phyloP scores from a whole-genome alignment of 2,888 invertebrate genomes.

The Leptinotarsa haldemani region DNA sequence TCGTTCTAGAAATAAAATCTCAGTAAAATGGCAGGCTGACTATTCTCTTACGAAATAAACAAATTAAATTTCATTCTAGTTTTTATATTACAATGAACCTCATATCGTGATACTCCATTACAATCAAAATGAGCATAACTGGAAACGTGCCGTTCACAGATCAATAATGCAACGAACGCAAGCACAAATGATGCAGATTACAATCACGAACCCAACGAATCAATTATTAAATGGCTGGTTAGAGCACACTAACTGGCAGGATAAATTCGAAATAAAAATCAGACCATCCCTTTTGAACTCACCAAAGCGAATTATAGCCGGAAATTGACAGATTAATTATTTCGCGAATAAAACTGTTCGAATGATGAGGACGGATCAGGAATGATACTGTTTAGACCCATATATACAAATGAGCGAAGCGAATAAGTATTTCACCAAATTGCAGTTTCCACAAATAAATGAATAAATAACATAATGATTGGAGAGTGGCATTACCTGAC shows the following conservation, averaged over 20 bases:
- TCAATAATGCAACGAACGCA: conserved; percentile 2
- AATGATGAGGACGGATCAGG: not conserved
- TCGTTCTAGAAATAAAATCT: too few species aligned
- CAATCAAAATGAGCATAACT: not conserved
- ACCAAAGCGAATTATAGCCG: not conserved
- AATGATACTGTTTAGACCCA: not conserved
- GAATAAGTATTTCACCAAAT: too few species aligned
- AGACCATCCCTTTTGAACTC: not conserved
- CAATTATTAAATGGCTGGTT: conserved; percentile 7
- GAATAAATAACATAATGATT: too few species aligned
- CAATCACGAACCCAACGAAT: not conserved
- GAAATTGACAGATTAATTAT: conserved; percentile 3
- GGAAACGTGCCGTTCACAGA: not conserved
- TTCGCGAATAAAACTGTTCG: not conserved
- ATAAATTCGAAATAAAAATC: not conserved
- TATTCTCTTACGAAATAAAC: too few species aligned
- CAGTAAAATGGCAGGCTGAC: too few species aligned
- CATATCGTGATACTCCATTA: too few species aligned
- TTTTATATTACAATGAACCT: too few species aligned
- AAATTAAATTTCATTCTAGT: too few species aligned
- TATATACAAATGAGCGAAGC: not conserved
- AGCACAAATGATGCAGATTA: not conserved
- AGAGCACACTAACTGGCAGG: not conserved
- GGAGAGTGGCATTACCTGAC: too few species aligned
- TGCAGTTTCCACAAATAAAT: too few species aligned